Conservation (phyloP, 2,888 invertebrate genomes). For the Leptinotarsa haldemani region DNA sequence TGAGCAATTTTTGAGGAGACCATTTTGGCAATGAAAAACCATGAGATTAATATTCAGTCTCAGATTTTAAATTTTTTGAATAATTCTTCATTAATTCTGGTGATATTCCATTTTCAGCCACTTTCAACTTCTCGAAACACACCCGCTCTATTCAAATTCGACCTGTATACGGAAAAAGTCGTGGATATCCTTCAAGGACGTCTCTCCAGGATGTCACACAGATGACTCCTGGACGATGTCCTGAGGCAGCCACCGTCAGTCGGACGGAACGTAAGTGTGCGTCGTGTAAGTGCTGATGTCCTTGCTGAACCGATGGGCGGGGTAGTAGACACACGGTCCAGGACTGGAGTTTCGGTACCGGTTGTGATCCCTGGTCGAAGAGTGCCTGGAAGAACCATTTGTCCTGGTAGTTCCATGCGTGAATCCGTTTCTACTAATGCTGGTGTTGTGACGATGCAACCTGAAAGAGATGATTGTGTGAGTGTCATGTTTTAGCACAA, state of each 20-base stretch:
- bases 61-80: too few species aligned
- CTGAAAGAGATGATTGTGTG: slow-evolving; percentile 34
- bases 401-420: slow-evolving; percentile 45
- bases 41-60: too few species aligned
- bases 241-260: slow-evolving; percentile 34
- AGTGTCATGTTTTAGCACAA: too few species aligned
- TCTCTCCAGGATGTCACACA: slow-evolving; percentile 27
- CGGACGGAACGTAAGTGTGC: slow-evolving; percentile 24
- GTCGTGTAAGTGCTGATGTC: slow-evolving; percentile 58
- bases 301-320: slow-evolving; percentile 62
- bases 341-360: slow-evolving; percentile 61
- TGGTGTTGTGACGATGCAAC: slow-evolving; percentile 69
- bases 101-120: not conserved
- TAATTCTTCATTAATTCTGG: not conserved
- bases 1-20: too few species aligned
- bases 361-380: slow-evolving; percentile 30
- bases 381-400: slow-evolving; percentile 54
- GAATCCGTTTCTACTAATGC: slow-evolving; percentile 62
- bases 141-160: slow-evolving; percentile 26
- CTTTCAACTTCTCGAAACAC: not conserved
- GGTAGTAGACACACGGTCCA: slow-evolving; percentile 71
- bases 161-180: slow-evolving; percentile 23
- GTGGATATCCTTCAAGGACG: slow-evolving; percentile 26
- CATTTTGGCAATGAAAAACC: too few species aligned
- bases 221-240: slow-evolving; percentile 26